These are phyloP conservation scores for Leuctra nigra DNA, from an alignment of 2,888 invertebrate species.

Conservation along the genomic window DNA sequence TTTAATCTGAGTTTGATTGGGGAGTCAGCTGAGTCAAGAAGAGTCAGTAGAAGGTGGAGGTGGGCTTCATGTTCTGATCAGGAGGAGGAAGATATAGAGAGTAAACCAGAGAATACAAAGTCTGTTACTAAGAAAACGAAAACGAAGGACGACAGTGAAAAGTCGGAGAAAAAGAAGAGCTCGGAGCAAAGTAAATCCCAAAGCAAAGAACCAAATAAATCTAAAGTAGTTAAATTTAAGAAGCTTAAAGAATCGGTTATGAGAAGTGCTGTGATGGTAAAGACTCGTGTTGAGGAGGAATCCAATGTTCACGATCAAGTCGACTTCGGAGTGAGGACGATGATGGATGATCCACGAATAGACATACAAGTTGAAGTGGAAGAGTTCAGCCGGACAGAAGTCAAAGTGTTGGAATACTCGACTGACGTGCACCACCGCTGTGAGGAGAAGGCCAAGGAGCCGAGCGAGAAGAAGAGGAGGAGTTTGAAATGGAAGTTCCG, in stretches of 20 bases:
- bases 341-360: too few species aligned
- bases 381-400: too few species aligned
- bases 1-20: background rate
- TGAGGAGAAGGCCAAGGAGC: background rate
- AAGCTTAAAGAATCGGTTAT: too few species aligned
- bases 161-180: background rate
- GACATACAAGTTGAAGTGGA: too few species aligned
- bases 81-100: background rate
- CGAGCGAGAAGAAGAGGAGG: conserved; percentile 22
- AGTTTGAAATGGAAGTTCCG: conserved; percentile 47
- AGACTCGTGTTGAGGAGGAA: too few species aligned
- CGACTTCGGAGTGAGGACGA: too few species aligned
- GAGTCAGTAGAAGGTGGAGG: background rate
- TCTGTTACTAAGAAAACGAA: background rate
- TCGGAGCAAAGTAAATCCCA: background rate
- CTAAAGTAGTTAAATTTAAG: too few species aligned
- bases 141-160: background rate
- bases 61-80: background rate
- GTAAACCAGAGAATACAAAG: background rate
- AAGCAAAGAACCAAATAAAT: background rate
- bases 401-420: too few species aligned
- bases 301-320: too few species aligned
- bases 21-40: background rate
- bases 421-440: too few species aligned
- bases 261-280: too few species aligned